Conservation (phyloP, 2,797 vertebrate genomes). For the Danio jaintianensis region DNA sequence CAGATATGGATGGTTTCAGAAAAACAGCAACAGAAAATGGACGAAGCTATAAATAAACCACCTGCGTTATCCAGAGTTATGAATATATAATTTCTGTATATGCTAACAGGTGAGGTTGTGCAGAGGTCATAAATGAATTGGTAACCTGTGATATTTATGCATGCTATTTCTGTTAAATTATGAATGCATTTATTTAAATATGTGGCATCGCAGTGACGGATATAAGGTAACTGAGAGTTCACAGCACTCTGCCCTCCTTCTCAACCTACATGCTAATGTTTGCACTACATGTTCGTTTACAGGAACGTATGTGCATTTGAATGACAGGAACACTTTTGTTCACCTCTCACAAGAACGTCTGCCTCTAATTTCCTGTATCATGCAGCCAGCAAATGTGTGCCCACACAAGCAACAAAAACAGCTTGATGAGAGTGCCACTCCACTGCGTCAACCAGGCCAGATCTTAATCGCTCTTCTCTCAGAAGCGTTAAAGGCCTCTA, state of each 20-base stretch:
- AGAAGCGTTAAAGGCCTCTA: slow-evolving; percentile 22
- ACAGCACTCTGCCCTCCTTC: neutral
- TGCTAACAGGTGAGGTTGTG: slow-evolving; percentile 88
- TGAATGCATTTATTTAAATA: slow-evolving; percentile 71
- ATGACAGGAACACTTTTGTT: slow-evolving; percentile 25
- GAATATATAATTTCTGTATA: slow-evolving; percentile 95
- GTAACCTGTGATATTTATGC: slow-evolving; percentile 84
- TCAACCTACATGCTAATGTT: neutral
- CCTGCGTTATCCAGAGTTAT: slow-evolving; percentile 93
- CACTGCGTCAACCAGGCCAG: slow-evolving; percentile 19
- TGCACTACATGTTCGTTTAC: slow-evolving; percentile 28
- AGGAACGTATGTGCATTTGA: slow-evolving; percentile 13
- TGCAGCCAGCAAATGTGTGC: slow-evolving; percentile 15
- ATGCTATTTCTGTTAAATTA: slow-evolving; percentile 81
- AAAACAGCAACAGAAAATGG: slow-evolving; percentile 86
- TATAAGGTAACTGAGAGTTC: slow-evolving; percentile 60
- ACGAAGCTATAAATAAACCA: slow-evolving; percentile 95
- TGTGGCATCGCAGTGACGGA: slow-evolving; percentile 64
- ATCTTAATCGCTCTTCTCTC: slow-evolving; percentile 37
- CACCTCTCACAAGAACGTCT: slow-evolving; percentile 24
- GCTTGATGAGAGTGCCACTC: slow-evolving; percentile 8
- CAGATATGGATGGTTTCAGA: slow-evolving; percentile 81
- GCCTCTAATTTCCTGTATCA: slow-evolving; percentile 27
- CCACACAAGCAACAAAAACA: slow-evolving; percentile 20
- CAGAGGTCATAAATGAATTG: slow-evolving; percentile 85